Evolutionary conservation across 1,140 invertebrate species (phyloP).

Genomic region (Lepidostoma basale): DNA sequence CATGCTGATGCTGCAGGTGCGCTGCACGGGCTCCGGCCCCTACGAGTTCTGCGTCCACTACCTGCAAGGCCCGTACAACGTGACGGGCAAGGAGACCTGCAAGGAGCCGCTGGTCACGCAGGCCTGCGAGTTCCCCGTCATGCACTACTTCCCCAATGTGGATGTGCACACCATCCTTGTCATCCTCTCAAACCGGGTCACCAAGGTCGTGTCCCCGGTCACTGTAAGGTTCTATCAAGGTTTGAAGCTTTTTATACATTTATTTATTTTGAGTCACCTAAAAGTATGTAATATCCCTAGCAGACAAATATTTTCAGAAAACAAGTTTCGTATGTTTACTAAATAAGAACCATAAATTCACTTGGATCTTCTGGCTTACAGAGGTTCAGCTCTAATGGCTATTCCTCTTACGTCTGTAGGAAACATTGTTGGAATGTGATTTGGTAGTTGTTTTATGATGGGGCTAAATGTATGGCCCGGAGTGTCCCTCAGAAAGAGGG

Average conservation of each 20-base stretch:
- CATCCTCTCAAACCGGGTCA: slow-evolving; percentile 76
- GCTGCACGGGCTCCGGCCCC: slow-evolving; percentile 73
- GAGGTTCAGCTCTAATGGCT: neutral
- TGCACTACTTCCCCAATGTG: slow-evolving; percentile 70
- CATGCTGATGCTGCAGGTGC: slow-evolving; percentile 71
- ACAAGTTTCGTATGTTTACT: too few species aligned
- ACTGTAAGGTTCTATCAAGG: slow-evolving; percentile 83
- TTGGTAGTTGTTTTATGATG: too few species aligned
- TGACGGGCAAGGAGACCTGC: slow-evolving; percentile 80
- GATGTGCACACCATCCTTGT: slow-evolving; percentile 74
- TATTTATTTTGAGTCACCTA: neutral
- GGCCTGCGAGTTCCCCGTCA: slow-evolving; percentile 67
- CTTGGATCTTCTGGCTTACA: neutral
- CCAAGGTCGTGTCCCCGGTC: slow-evolving; percentile 68
- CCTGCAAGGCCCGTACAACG: slow-evolving; percentile 71
- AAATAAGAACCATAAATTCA: too few species aligned
- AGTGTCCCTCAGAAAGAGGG: too few species aligned
- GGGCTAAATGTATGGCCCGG: too few species aligned
- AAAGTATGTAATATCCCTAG: too few species aligned
- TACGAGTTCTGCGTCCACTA: slow-evolving; percentile 71
- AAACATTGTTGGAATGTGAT: too few species aligned
- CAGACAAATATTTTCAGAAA: too few species aligned
- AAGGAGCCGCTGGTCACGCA: slow-evolving; percentile 49
- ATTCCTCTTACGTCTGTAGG: too few species aligned
- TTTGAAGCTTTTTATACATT: slow-evolving; percentile 48